Evolutionary conservation across 2,888 invertebrate species (phyloP), one percentile per base, ranked within the genome.

Genomic region (Calameuta pallipes): DNA sequence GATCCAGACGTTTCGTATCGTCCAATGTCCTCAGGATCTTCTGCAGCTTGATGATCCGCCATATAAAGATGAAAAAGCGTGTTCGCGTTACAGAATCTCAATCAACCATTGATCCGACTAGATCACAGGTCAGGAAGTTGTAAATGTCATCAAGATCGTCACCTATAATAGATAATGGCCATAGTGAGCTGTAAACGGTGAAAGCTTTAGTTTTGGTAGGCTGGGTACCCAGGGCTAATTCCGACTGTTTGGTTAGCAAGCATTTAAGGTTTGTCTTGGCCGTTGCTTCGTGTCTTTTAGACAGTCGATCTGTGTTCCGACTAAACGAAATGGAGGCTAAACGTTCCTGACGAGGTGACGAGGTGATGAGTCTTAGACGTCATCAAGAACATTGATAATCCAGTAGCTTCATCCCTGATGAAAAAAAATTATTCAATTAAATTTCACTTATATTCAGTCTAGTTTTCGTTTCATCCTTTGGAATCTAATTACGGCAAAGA

Each of bases 231-330:
- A 87, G 86, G 88, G 90, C 89, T 90, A 90, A 90, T 90, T 91
- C 87, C 89, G 87, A 90, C 86, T 91, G 90, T 91, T 91, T 91
- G 88, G 90, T 91, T 89, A 90, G 88, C 91, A 91, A 91, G 90
- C 91, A 91, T 91, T 91, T 90, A 87, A 90, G 89, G 90, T 91
- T 91, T 91, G 90, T 91, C 90, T 91, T 91, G 91, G 91, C 90
- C 85, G 88, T 90, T 87, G 89, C 88, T 89, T 82, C 88, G 91
- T 91, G 89, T 90, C 90, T 91, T 90, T 91, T 91, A 91, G 91
- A 90, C 90, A 91, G 90, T 87, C 89, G 90, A 91, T 91, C 90
- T 91, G 90, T 91, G 89, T 89, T 88, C 87, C 89, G 86, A 91
- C 88, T 87, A 90, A 91, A 90, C 88, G 89, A 89, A 90, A 89